phyloP scores from a whole-genome alignment of 1,140 invertebrate species.

The Dufourea novaeangliae region DNA sequence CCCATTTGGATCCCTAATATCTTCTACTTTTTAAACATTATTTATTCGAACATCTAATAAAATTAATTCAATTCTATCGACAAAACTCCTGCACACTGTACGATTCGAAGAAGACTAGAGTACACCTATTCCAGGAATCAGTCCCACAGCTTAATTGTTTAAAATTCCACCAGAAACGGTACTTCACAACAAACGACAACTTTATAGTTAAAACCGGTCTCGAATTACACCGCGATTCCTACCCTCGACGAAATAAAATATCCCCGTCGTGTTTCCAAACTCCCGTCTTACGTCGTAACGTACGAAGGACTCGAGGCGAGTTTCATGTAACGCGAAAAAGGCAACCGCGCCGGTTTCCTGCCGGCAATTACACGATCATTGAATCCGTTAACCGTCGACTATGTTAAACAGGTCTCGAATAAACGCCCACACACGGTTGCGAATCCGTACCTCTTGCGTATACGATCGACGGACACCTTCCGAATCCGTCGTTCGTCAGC shows the following conservation, averaged over 20 bases:
- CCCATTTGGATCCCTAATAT: too few relatives aligned
- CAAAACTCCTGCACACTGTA: too few relatives aligned
- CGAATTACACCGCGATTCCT: background rate
- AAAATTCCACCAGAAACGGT: too few relatives aligned
- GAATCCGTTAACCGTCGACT: slow-evolving; percentile 64
- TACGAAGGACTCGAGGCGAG: slow-evolving; percentile 21
- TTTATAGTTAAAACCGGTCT: background rate
- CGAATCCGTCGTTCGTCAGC: slow-evolving; percentile 19
- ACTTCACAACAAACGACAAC: too few relatives aligned
- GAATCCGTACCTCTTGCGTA: slow-evolving; percentile 35
- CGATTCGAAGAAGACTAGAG: too few relatives aligned
- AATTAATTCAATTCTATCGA: too few relatives aligned
- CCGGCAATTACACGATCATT: slow-evolving; percentile 68
- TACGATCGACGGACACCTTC: slow-evolving; percentile 38
- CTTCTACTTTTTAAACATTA: too few relatives aligned
- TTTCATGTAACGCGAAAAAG: slow-evolving; percentile 17
- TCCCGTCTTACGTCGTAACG: slow-evolving; percentile 11
- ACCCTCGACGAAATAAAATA: background rate
- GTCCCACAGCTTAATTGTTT: too few relatives aligned
- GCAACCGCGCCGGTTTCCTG: slow-evolving; percentile 56
- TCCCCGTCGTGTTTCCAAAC: slow-evolving; percentile 9
- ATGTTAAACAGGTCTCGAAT: slow-evolving; percentile 66
- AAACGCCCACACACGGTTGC: slow-evolving; percentile 66
- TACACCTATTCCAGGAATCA: too few relatives aligned
- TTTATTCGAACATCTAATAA: too few relatives aligned